Conservation (phyloP, 2,113 vertebrate species). For the Prinia subflava region DNA sequence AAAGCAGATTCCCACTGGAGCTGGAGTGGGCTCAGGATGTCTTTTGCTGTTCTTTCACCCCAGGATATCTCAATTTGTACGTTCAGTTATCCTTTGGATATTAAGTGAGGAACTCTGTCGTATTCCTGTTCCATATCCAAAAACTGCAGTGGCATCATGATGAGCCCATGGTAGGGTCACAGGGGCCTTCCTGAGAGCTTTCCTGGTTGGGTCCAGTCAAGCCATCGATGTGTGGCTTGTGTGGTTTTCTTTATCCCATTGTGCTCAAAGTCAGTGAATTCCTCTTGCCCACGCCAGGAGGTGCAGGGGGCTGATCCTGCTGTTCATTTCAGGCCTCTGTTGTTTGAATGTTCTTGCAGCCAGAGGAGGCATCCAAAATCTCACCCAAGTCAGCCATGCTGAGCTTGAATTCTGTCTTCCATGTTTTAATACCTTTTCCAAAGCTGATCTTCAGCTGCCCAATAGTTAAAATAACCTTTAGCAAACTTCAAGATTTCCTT, state of each 20-base stretch:
- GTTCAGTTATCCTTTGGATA: background rate
- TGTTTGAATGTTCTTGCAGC: background rate
- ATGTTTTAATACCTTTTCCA: background rate
- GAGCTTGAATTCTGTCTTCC: constrained; percentile 12
- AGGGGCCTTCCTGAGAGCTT: background rate
- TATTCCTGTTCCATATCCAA: background rate
- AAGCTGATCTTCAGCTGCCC: background rate
- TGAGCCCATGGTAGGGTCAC: background rate
- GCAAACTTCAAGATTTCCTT: background rate
- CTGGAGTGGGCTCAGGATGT: background rate
- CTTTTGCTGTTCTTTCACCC: background rate
- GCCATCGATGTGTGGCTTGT: background rate
- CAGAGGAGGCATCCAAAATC: background rate
- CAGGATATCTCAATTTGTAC: background rate
- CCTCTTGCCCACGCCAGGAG: background rate
- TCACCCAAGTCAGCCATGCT: background rate
- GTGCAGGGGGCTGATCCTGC: background rate
- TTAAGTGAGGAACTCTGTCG: background rate
- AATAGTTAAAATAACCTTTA: background rate
- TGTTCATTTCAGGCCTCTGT: background rate
- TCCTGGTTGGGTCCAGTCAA: background rate
- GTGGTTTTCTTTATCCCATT: background rate
- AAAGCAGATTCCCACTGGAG: background rate
- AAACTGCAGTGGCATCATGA: rapidly evolving
- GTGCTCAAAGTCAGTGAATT: background rate